Base-by-base conservation (phyloP, 2,113 vertebrate genomes). In the Poeciliopsis turrubarensis region DNA sequence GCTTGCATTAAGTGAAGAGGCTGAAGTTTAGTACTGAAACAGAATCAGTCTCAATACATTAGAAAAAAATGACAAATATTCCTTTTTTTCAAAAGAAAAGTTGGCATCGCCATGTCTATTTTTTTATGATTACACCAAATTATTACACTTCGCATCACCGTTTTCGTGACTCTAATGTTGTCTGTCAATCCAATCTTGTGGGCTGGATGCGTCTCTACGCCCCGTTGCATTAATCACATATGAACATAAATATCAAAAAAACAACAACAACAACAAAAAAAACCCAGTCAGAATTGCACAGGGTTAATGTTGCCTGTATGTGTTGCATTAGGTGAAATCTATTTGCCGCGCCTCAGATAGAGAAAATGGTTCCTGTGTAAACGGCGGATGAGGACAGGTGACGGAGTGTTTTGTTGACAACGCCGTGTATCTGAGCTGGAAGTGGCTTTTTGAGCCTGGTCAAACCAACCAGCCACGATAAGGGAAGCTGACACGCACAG, bases 391-490 rank as follows among this genome's bases (percentile, higher is more conserved):
- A 82, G 63, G 62, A 72, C 79, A 88, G 79, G 88, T 87, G 88
- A 83, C 79, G 65, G 60, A 82, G 77, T 17, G 17, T 54, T 63
- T 60, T 86, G 82, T 84, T 89, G 81, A 81, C 72, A 86, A 34
- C 37, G 63, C 72, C 70, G 75, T 14, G 74, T 77, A 73, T 91
- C 77, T 81, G 69, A 30, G 75, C 90, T 86, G 64, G 76, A 84
- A 73, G 75, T 15, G 8, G 34, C 70, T 25, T 25, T 71, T 69
- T 66, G 68, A 86, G 78, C 44, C 79, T 91, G 82, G 79, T 86
- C 85, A 89, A 90, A 92, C 81, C 86, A 37, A n/a, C 57, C 26
- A 29, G 1, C 11, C 19, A 3, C 2, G 91, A 91, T 90, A 91
- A 92, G 83, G 68, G 72, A 74, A 77, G 75, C 76, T 63, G 80